These are phyloP conservation scores for Noctua fimbriata DNA, from an alignment of 2,888 invertebrate genomes.

Conservation along the genomic window DNA sequence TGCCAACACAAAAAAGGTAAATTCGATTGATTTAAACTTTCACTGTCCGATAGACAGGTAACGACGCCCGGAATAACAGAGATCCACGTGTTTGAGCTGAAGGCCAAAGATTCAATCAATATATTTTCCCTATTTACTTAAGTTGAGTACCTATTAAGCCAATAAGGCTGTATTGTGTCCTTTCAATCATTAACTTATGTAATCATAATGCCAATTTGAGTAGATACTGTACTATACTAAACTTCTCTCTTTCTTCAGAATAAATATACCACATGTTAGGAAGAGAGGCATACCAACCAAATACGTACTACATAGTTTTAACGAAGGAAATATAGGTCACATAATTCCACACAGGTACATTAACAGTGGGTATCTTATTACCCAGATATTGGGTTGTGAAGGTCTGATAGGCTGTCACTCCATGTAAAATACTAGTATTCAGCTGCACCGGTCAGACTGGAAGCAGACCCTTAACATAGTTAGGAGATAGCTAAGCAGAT, in stretches of 20 bases:
- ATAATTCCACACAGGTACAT: too few species aligned
- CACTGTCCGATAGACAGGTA: conserved; percentile 1
- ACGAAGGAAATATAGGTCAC: background rate
- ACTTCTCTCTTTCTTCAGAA: background rate
- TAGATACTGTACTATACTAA: background rate
- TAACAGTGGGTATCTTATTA: background rate
- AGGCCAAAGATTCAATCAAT: conserved; percentile 52
- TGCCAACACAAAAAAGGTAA: conserved; percentile 1
- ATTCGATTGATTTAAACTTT: conserved; percentile 33
- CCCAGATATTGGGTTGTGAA: background rate
- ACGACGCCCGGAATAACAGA: conserved; percentile 21
- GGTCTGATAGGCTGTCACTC: background rate
- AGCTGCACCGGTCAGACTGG: background rate
- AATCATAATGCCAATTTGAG: conserved; percentile 36
- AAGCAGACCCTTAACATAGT: background rate
- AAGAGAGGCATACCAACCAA: background rate
- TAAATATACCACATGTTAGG: conserved; percentile 1
- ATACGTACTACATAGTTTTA: background rate
- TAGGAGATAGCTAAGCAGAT: background rate
- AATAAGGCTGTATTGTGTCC: conserved; percentile 45
- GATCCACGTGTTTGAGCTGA: conserved; percentile 48
- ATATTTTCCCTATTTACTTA: conserved; percentile 47
- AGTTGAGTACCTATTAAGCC: conserved; percentile 27
- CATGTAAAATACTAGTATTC: background rate
- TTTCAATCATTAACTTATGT: conserved; percentile 24